Evolutionary conservation across 2,797 vertebrate species (phyloP), one percentile per base, ranked within the genome.

Genomic region (Adrianichthys oophorus): DNA sequence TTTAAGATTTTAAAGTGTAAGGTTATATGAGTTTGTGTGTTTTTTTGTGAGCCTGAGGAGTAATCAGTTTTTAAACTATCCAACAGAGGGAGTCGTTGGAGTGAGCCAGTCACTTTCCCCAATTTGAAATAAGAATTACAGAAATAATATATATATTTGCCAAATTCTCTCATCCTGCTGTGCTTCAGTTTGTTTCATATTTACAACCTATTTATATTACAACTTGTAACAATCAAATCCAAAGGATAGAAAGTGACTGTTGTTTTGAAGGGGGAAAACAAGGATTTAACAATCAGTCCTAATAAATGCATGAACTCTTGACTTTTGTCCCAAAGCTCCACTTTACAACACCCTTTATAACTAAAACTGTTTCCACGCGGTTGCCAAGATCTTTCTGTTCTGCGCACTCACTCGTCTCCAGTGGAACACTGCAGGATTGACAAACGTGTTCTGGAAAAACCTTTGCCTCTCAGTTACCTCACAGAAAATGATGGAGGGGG

Each of bases 11-110:
- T 32, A 2, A 17, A 4, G 4, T n/a, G 24, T 5, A 17, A n/a
- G 26, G 26, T 1, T 15, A 24, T 15, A 49, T 42, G 21, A 5
- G 15, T 40, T 37, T 42, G 46, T 17, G 49, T 45, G 41, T 1
- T 48, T 15, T 15, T 44, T 0, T 1, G 23, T 55, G 58, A 57
- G 46, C 1, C 21, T 8, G 7, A 8, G 40, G 7, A 15, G 2
- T 10, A 4, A 57, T 23, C 15, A 59, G 14, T 60, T 8, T 44
- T 21, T 6, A 50, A 8, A 44, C 3, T 13, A 52, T 56, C 72
- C 80, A 79, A 63, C 56, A 83, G 80, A 76, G 77, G 70, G 82
- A 70, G 69, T 40, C 56, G 66, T 13, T 17, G 49, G 4, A 23
- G 7, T 24, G 14, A 53, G 15, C 16, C 2, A 46, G 8, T 46